These are phyloP conservation scores for Epinephelus lanceolatus DNA, from an alignment of 2,113 vertebrate species.

Conservation along the genomic window DNA sequence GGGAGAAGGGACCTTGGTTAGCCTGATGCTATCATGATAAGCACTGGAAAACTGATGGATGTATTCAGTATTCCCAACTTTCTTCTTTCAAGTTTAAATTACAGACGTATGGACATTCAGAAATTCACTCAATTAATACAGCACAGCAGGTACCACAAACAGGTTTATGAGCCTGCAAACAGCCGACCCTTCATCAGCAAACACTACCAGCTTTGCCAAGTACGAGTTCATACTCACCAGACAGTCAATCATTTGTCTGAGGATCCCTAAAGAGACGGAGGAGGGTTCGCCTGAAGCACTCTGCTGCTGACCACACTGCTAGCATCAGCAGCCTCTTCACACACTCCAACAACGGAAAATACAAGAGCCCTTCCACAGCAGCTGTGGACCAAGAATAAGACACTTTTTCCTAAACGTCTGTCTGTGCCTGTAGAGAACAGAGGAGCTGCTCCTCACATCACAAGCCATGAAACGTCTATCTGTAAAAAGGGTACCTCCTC, in stretches of 20 bases:
- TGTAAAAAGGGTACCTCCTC: background rate
- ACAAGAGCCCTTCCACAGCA: slow-evolving; percentile 60
- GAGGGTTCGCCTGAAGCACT: slow-evolving; percentile 25
- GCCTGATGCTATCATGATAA: background rate
- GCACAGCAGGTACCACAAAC: background rate
- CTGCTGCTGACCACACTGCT: slow-evolving; percentile 54
- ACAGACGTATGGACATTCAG: background rate
- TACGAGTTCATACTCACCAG: slow-evolving; percentile 43
- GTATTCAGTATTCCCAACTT: background rate
- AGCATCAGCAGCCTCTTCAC: slow-evolving; percentile 72
- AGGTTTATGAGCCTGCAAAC: slow-evolving; percentile 3
- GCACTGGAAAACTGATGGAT: background rate
- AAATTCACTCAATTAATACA: background rate
- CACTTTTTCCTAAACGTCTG: slow-evolving; percentile 35
- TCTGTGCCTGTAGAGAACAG: background rate
- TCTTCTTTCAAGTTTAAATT: background rate
- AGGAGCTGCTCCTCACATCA: slow-evolving; percentile 19
- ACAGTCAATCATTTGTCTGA: slow-evolving; percentile 47
- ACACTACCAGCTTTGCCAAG: slow-evolving; percentile 40
- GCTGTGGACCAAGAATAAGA: slow-evolving; percentile 54
- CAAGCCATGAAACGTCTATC: background rate
- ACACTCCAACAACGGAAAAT: slow-evolving; percentile 54
- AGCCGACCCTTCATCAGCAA: slow-evolving; percentile 36
- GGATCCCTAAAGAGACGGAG: slow-evolving; percentile 28
- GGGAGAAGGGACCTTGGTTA: background rate